phyloP scores from a whole-genome alignment of 2,888 invertebrate genomes.

The Sericinus montela region DNA sequence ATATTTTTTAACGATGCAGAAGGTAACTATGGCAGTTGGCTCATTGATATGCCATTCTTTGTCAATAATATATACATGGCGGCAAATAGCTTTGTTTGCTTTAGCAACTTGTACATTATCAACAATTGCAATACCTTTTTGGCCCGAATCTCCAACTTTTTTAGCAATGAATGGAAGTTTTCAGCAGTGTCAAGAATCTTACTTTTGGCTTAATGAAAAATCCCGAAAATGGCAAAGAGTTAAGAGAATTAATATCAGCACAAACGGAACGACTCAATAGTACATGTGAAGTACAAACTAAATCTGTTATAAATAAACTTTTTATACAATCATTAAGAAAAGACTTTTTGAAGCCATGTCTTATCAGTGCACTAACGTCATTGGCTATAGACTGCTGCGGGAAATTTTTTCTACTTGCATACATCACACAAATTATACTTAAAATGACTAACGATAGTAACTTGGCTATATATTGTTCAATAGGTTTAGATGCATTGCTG shows the following conservation, averaged over 20 bases:
- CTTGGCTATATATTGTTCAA: slow-evolving; percentile 33
- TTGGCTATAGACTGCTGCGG: slow-evolving; percentile 33
- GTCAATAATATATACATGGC: slow-evolving; percentile 32
- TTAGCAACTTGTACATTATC: slow-evolving; percentile 19
- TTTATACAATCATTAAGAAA: slow-evolving; percentile 23
- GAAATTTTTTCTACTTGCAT: slow-evolving; percentile 31
- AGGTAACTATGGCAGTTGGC: slow-evolving; percentile 28
- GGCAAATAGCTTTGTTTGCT: slow-evolving; percentile 31
- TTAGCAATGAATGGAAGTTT: slow-evolving; percentile 38
- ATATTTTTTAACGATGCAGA: slow-evolving; percentile 33
- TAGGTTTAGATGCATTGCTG: slow-evolving; percentile 35
- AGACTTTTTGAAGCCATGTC: slow-evolving; percentile 31
- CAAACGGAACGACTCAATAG: slow-evolving; percentile 20
- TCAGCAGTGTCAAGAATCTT: slow-evolving; percentile 33
- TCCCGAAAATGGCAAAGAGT: slow-evolving; percentile 26
- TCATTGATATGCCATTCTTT: slow-evolving; percentile 33
- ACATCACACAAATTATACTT: slow-evolving; percentile 33
- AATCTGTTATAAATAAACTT: slow-evolving; percentile 5
- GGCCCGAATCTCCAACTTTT: slow-evolving; percentile 41
- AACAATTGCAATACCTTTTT: slow-evolving; percentile 29
- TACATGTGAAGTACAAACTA: neutral
- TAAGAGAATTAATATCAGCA: slow-evolving; percentile 24
- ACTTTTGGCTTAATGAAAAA: slow-evolving; percentile 32
- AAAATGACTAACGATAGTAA: slow-evolving; percentile 28
- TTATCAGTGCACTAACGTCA: slow-evolving; percentile 26